A percentile compares a stretch with the other conserved stretches of the same genome.
These are phyloP conservation scores for Sebastes miniatus DNA, from an alignment of 2,797 vertebrate species.

Conservation along the genomic window DNA sequence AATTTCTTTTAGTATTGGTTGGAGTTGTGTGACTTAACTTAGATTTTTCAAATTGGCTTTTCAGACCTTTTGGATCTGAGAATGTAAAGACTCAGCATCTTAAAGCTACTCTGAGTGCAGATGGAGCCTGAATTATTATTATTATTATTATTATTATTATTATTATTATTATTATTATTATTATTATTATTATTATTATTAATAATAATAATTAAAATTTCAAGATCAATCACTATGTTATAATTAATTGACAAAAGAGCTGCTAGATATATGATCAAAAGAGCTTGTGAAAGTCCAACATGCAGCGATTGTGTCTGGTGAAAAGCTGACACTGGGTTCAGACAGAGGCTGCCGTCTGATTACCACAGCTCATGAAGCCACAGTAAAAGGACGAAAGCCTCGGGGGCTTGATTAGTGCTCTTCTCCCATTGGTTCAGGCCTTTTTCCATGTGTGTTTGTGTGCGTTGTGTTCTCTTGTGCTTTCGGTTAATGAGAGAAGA, in stretches of 20 bases:
- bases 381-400: conserved; percentile 31
- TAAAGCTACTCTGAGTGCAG: not conserved
- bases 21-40: not conserved
- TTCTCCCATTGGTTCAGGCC: conserved; percentile 15
- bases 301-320: not conserved
- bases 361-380: conserved; percentile 1
- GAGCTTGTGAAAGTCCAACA: not conserved
- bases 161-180: too few species aligned
- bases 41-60: not conserved
- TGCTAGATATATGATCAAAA: conserved; percentile 23
- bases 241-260: too few species aligned
- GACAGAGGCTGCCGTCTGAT: not conserved
- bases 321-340: conserved; percentile 7
- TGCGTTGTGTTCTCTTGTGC: conserved; percentile 6
- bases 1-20: not conserved
- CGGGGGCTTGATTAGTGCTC: conserved; percentile 56
- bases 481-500: conserved; percentile 41
- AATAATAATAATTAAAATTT: conserved; percentile 1
- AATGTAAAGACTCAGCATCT: not conserved
- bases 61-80: not conserved
- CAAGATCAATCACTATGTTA: not conserved
- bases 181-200: too few species aligned
- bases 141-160: too few species aligned
- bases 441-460: conserved; percentile 4
- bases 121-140: not conserved